phyloP scores from a whole-genome alignment of 2,888 invertebrate species.

The Mesochorus sp. region DNA sequence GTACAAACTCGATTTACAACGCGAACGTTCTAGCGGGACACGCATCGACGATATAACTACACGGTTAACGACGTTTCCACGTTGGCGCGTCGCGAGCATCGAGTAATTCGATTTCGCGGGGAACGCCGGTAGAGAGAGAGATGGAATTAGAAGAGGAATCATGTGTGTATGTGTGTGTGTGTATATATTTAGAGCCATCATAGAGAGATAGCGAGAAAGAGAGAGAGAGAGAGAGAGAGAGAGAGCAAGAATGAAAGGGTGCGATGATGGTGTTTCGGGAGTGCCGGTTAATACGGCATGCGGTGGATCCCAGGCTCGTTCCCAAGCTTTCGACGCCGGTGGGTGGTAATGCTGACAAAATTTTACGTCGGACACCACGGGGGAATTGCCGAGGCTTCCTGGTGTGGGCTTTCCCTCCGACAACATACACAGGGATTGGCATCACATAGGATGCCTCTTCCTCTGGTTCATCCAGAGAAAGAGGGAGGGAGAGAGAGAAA shows the following conservation, averaged over 20 bases:
- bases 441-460: conserved; percentile 12
- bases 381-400: conserved; percentile 50
- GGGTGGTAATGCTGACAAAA: conserved; percentile 59
- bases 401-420: conserved; percentile 4
- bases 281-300: conserved; percentile 60
- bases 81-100: conserved; percentile 78
- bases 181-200: background rate
- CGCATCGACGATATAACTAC: conserved; percentile 78
- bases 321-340: conserved; percentile 28
- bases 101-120: conserved; percentile 77
- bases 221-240: conserved; percentile 59
- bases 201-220: conserved; percentile 62
- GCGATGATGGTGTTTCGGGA: conserved; percentile 51
- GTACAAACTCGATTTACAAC: conserved; percentile 78
- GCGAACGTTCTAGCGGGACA: conserved; percentile 73
- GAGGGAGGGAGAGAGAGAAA: background rate
- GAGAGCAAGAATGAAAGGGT: conserved; percentile 40
- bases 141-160: conserved; percentile 38
- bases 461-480: conserved; percentile 2
- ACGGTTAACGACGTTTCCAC: conserved; percentile 79
- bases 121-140: conserved; percentile 52
- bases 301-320: conserved; percentile 48
- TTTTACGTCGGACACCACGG: conserved; percentile 55
- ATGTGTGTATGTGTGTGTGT: background rate
- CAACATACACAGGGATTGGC: conserved; percentile 22